Evolutionary conservation across 2,113 vertebrate species (phyloP).

Genomic region (Phalacrocorax carbo): DNA sequence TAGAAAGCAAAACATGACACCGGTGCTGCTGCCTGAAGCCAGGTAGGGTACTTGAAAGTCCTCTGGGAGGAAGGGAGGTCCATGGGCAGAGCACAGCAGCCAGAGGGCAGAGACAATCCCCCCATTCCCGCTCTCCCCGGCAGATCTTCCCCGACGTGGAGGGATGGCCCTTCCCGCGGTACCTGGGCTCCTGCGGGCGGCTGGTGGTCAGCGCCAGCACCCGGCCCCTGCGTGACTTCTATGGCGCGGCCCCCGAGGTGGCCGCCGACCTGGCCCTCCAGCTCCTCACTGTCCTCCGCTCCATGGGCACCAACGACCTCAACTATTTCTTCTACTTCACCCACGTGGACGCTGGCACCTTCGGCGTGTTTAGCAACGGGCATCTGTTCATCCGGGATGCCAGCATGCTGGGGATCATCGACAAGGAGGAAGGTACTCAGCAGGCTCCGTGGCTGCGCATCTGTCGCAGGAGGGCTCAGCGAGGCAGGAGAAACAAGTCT

Average conservation of each 20-base stretch:
- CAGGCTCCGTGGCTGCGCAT: constrained; percentile 2
- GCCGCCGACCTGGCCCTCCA: constrained; percentile 78
- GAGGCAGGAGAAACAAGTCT: neutral
- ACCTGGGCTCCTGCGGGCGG: constrained; percentile 83
- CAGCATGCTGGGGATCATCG: constrained; percentile 82
- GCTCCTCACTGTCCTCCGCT: constrained; percentile 76
- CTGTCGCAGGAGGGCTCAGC: constrained; percentile 17
- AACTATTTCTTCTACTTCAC: constrained; percentile 85
- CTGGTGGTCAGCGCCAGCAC: constrained; percentile 76
- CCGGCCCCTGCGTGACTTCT: constrained; percentile 72
- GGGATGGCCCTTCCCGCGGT: constrained; percentile 85
- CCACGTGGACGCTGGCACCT: constrained; percentile 73
- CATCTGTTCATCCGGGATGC: constrained; percentile 83
- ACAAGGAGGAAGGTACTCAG: constrained; percentile 82
- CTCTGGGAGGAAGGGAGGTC: too few species aligned
- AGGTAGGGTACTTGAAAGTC: neutral
- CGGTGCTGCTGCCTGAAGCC: neutral
- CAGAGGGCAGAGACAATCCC: too few species aligned
- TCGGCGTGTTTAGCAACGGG: constrained; percentile 81
- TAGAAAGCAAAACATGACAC: neutral
- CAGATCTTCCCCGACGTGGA: constrained; percentile 85
- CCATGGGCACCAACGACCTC: constrained; percentile 80
- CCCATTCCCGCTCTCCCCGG: fast-evolving
- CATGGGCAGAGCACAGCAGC: fast-evolving
- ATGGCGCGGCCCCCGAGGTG: constrained; percentile 51